Evolutionary conservation across 2,888 invertebrate genomes (phyloP), one percentile per base, ranked within the genome.

Genomic region (Agapostemon virescens): DNA sequence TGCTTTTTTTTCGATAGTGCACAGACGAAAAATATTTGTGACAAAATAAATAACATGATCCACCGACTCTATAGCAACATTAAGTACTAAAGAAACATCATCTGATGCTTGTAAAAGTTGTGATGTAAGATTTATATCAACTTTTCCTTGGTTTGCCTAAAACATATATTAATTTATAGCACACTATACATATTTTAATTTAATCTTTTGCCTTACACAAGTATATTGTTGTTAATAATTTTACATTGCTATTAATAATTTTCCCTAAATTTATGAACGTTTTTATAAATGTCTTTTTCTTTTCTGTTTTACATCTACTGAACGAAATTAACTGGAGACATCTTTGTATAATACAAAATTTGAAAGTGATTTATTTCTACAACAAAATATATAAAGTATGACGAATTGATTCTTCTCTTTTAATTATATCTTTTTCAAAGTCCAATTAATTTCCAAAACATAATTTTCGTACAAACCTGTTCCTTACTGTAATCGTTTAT

Each of bases 1-100:
- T 0, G 96, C 96, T 1, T 95, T 95, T 83, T 95, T 95, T 90
- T 97, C 97, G 87, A 97, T 95, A 70, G 96, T 95, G 90, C 96
- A 96, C 71, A 97, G 93, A 66, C 96, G 95, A 78, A 97, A 94
- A 9, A 97, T 94, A 85, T 95, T 95, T 6, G 95, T 95, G 63
- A 96, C 94, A 81, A 97, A 93, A 88, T 97, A 95, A 87, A 93
- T 92, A 20, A 93, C 89, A 49, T 89, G 90, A 85, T 93, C 93
- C 7, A 90, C 86, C 20, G 89, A 90, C 69, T 90, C 87, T 40
- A 88, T 89, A 1, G 90, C 87, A 6, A 87, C 86, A 23, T 82
- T 86, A n/a, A 91, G 87, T 23, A 93, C 90, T 5, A 91, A 85
- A 1, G 92, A 86, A 79, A 91, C 89, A 73, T 89, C 90, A 72